Evolutionary conservation across 2,797 vertebrate genomes (phyloP).

Genomic region (Channallabes apus): DNA sequence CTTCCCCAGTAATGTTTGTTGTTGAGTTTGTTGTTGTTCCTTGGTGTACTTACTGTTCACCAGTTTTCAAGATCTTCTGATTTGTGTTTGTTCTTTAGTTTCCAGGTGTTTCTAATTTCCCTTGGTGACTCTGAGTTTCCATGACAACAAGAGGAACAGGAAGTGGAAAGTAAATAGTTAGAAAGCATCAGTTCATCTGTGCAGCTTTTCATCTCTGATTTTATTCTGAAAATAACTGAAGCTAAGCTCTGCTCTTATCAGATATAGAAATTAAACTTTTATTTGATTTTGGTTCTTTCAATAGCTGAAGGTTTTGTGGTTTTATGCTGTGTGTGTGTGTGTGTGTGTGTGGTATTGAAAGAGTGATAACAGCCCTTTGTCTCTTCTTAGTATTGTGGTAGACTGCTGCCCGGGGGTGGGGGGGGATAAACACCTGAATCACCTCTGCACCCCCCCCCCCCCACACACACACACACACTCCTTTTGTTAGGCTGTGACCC

Average conservation of each 20-base stretch:
- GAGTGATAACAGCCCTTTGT: neutral
- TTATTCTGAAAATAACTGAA: neutral
- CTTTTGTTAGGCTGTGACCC: neutral
- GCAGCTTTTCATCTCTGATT: neutral
- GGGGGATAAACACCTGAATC: neutral
- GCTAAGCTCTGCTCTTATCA: neutral
- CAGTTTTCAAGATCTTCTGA: neutral
- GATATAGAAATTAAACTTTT: neutral
- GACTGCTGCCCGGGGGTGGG: neutral
- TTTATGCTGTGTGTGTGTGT: conserved; percentile 38
- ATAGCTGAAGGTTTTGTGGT: conserved; percentile 12
- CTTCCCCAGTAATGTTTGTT: neutral
- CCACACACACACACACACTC: neutral
- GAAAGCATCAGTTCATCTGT: neutral
- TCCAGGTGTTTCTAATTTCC: neutral
- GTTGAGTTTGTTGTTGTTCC: neutral
- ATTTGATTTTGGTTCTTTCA: neutral
- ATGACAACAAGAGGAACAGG: neutral
- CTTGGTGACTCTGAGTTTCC: neutral
- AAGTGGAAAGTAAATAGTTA: neutral
- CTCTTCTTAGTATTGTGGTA: neutral
- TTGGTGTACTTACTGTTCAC: neutral
- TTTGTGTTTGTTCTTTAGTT: neutral
- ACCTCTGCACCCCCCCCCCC: neutral
- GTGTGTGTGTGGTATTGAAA: too few relatives aligned